phyloP scores from a whole-genome alignment of 2,888 invertebrate genomes.

The Trachelus iudaicus region DNA sequence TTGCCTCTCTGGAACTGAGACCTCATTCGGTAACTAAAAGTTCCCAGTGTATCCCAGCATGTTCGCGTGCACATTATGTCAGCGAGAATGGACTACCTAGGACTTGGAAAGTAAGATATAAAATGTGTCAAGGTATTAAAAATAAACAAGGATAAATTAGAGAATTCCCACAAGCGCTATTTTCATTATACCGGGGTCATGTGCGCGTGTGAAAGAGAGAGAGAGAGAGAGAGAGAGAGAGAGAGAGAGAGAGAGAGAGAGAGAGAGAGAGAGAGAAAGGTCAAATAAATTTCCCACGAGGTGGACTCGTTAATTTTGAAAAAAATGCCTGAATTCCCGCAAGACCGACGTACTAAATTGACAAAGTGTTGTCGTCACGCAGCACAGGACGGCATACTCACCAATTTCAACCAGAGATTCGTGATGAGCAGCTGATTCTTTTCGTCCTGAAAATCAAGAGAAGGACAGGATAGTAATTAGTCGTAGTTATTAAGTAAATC shows the following conservation, averaged over 20 bases:
- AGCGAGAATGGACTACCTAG: not conserved
- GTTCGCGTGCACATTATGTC: not conserved
- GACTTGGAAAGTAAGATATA: not conserved
- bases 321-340: not conserved
- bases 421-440: conserved; percentile 97
- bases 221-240: no score
- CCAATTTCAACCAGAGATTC: conserved; percentile 96
- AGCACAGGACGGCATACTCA: conserved; percentile 70
- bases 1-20: not conserved
- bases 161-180: not conserved
- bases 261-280: no score
- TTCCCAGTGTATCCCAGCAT: not conserved
- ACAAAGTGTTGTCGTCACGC: no score
- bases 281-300: not conserved
- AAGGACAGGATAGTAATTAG: not conserved
- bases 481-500: not conserved
- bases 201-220: no score
- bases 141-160: not conserved
- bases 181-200: not conserved
- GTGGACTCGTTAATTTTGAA: not conserved
- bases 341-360: not conserved
- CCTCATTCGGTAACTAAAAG: not conserved
- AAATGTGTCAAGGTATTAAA: not conserved
- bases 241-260: no score
- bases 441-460: conserved; percentile 83